Conservation (phyloP, 35 echinoderm and acorn worm genomes). For the Diadema setosum region DNA sequence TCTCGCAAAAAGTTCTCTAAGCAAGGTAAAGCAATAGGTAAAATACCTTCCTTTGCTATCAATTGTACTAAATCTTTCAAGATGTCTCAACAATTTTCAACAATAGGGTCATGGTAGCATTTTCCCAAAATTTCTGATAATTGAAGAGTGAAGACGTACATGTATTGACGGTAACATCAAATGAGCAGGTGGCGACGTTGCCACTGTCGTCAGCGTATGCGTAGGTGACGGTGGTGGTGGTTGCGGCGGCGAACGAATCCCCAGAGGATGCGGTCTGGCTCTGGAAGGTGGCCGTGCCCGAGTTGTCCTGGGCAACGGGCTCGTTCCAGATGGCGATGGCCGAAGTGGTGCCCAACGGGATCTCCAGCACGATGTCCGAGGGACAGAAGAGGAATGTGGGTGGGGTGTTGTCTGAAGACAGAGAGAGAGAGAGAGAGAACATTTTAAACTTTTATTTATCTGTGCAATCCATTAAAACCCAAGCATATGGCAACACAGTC, state of each 20-base stretch:
- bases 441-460: no score
- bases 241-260: constrained; percentile 2
- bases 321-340: constrained; percentile 30
- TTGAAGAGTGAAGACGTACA: background rate
- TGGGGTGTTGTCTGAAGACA: background rate
- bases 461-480: no score
- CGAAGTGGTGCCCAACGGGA: constrained; percentile 23
- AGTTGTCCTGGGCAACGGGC: constrained; percentile 48
- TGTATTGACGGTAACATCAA: constrained; percentile 33
- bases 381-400: constrained; percentile 41
- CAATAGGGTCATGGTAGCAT: no score
- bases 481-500: no score
- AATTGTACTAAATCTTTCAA: no score
- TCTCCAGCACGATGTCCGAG: background rate
- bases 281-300: constrained; percentile 1
- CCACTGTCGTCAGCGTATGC: background rate
- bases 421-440: no score
- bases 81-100: no score
- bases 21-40: no score
- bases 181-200: constrained; percentile 14
- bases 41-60: no score
- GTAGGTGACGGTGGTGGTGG: background rate
- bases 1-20: no score
- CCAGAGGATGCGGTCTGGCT: constrained; percentile 21
- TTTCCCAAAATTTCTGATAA: no score